Percentiles rank a stretch among this genome's conserved stretches.
phyloP scores from a whole-genome alignment of 1,140 invertebrate species.

The Bombus waltoni region DNA sequence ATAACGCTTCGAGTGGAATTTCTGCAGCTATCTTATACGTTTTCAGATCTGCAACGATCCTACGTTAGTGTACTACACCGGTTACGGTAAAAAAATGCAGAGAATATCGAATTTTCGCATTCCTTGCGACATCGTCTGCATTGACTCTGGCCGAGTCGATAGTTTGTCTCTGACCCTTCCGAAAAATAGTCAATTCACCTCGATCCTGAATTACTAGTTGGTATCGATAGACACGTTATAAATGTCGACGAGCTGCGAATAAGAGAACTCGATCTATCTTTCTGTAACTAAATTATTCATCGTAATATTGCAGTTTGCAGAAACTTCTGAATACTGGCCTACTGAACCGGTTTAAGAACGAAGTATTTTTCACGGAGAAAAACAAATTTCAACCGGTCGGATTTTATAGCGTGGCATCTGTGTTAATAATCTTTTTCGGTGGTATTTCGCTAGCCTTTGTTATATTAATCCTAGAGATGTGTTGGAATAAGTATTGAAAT shows the following conservation, averaged over 20 bases:
- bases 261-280: not conserved
- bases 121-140: conserved; percentile 33
- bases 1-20: not conserved
- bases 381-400: conserved; percentile 19
- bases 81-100: not conserved
- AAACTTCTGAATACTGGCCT: conserved; percentile 54
- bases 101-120: not conserved
- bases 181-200: conserved; percentile 42
- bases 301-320: conserved; percentile 48
- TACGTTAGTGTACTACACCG: not conserved
- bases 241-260: too few relatives aligned
- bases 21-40: not conserved
- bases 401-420: conserved; percentile 26
- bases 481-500: not conserved
- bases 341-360: conserved; percentile 22
- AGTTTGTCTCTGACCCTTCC: conserved; percentile 30
- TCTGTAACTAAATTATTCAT: not conserved
- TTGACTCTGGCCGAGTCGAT: conserved; percentile 15
- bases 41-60: not conserved
- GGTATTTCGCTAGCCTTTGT: not conserved
- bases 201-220: conserved; percentile 50
- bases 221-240: not conserved
- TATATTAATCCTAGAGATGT: conserved; percentile 29
- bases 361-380: not conserved
- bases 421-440: conserved; percentile 32